Percentiles rank a stretch among this genome's conserved stretches.
These are phyloP conservation scores for Nyctibius grandis DNA, from an alignment of 2,797 vertebrate species.

Conservation along the genomic window DNA sequence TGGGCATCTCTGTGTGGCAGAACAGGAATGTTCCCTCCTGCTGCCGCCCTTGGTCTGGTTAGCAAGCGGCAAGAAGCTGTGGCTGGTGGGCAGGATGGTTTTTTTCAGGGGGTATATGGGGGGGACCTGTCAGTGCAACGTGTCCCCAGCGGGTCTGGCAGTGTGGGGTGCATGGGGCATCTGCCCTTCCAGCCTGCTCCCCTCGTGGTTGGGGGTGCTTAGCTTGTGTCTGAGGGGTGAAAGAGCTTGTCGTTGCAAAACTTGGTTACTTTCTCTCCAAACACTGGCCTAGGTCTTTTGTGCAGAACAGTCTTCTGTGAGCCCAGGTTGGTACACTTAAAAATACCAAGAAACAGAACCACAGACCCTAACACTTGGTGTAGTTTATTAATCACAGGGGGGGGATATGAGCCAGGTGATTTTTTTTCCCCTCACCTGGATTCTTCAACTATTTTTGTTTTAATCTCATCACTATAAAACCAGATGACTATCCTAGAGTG, in stretches of 20 bases:
- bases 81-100: not conserved
- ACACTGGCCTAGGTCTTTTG: not conserved
- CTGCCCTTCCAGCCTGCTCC: not conserved
- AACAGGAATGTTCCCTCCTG: rapidly evolving
- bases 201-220: rapidly evolving
- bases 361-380: not conserved
- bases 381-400: not conserved
- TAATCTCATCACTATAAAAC: not conserved
- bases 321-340: not conserved
- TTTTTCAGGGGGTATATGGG: not conserved
- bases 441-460: not conserved
- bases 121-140: rapidly evolving
- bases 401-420: too few species aligned
- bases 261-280: not conserved
- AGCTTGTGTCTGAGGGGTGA: not conserved
- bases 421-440: not conserved
- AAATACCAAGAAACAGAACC: not conserved
- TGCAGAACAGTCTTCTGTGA: not conserved
- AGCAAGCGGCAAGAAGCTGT: not conserved
- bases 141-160: too few species aligned
- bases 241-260: not conserved
- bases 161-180: not conserved
- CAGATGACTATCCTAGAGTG: not conserved
- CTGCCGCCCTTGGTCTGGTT: not conserved
- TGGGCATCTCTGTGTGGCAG: not conserved